Evolutionary conservation across 1,140 invertebrate species (phyloP), one percentile per base, ranked within the genome.

Genomic region (Sinonovacula constricta): DNA sequence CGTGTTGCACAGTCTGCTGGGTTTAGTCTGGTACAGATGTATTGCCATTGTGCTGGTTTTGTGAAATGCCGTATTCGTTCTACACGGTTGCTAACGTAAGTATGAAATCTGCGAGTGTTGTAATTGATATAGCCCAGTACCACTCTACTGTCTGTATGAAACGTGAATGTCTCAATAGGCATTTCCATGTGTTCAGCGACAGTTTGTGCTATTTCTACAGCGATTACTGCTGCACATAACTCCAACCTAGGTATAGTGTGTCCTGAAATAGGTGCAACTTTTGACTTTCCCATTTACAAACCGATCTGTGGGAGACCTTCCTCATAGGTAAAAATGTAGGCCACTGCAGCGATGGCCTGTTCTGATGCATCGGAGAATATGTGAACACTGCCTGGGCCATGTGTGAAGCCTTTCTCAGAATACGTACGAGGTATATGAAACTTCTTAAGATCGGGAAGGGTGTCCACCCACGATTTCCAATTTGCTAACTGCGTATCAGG

Each of bases 101-200:
- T 57, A 33, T 69, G 51, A 31, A 81, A 70, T 4, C 70, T 28
- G 3, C 57, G 7, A 12, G 63, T 39, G 2, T 56, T n/a, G 51
- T 81, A 77, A 24, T 33, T 34, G 33, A 81, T 81, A 36, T 81
- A 81, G 53, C 72, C 79, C n/a, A 81, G 53, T 12, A 65, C 74
- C 1, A 77, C 57, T 15, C 51, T 33, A 33, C 71, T 69, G 34
- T 77, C 72, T 1, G 56, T 51, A 34, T 31, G 70, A 45, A 62
- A 81, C 2, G 26, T 77, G 2, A 66, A 22, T 2, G 3, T 2
- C 18, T 60, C 0, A 22, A 68, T 12, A 14, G 51, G 26, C 0
- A 76, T 26, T 3, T 36, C 54, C 10, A 77, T 3, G 22, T 81
- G 33, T 22, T 67, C 31, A 4, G 18, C 7, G 26, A 81, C 22